Evolutionary conservation across 2,888 invertebrate genomes (phyloP), one percentile per base, ranked within the genome.

Genomic region (Diaprepes abbreviatus): DNA sequence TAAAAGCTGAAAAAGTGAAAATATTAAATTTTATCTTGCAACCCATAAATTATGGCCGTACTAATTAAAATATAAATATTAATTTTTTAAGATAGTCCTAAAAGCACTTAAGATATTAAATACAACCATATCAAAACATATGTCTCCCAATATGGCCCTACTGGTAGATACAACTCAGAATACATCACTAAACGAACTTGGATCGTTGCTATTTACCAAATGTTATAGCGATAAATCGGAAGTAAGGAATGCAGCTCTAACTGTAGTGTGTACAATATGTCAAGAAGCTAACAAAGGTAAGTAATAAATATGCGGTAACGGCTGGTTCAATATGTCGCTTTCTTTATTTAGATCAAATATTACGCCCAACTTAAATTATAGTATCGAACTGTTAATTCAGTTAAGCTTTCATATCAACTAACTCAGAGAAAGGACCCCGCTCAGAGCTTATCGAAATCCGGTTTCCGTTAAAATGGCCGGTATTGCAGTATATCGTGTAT

Each of bases 221-320:
- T 84, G 93, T 79, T 90, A 92, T 74, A 92, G 93, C 79, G 83
- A 86, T 2, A 86, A 90, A 58, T 93, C 94, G 93, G 93, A 94
- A 81, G 89, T 94, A 0, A 86, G 93, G 40, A 94, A 94, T 76
- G 91, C 92, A 2, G 90, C 92, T 0, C 79, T 94, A 19, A 93
- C 94, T 80, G 84, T 93, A 33, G 83, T 94, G 6, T 88, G 88
- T 40, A 90, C 91, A 0, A 89, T 93, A 78, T 90, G 91, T 0
- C 86, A 86, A 45, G 89, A 93, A 72, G 90, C 92, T 0, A 89
- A 88, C 80, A 85, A 89, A 72, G 93, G 93, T 93, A 85, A 86
- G 71, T 72, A 57, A 33, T 17, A 21, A 5, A n/a, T 19, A 19
- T 17, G 6, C 6, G 7, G n/a, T n/a, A n/a, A n/a, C n/a, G n/a